phyloP scores from a whole-genome alignment of 2,797 vertebrate species.

The Pantherophis alleghaniensis region DNA sequence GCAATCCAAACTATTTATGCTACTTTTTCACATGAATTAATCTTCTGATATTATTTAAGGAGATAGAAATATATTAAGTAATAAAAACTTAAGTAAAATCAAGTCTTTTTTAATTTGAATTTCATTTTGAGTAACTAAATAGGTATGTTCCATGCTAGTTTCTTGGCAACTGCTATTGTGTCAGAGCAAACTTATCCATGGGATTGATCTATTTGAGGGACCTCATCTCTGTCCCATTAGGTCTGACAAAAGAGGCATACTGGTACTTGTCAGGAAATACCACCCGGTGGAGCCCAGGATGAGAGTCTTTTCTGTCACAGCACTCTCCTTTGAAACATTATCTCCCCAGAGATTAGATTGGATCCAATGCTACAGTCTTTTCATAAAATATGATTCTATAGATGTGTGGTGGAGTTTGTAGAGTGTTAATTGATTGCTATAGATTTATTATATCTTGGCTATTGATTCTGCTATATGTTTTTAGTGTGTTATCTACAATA shows the following conservation, averaged over 20 bases:
- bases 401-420: neutral
- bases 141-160: neutral
- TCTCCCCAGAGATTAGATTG: neutral
- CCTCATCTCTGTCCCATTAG: neutral
- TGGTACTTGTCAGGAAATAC: neutral
- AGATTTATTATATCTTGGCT: neutral
- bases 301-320: neutral
- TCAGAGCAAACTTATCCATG: neutral
- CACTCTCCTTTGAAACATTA: neutral
- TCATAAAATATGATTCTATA: neutral
- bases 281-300: neutral
- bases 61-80: neutral
- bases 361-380: neutral
- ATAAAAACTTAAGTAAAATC: neutral
- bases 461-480: neutral
- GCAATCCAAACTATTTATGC: conserved; percentile 1
- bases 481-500: neutral
- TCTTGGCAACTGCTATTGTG: neutral
- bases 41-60: neutral
- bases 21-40: neutral
- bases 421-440: neutral
- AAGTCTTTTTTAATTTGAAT: neutral
- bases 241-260: neutral
- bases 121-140: neutral
- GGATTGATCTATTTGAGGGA: neutral